Evolutionary conservation across 2,797 vertebrate species (phyloP).

Genomic region (Manis crassicaudata): DNA sequence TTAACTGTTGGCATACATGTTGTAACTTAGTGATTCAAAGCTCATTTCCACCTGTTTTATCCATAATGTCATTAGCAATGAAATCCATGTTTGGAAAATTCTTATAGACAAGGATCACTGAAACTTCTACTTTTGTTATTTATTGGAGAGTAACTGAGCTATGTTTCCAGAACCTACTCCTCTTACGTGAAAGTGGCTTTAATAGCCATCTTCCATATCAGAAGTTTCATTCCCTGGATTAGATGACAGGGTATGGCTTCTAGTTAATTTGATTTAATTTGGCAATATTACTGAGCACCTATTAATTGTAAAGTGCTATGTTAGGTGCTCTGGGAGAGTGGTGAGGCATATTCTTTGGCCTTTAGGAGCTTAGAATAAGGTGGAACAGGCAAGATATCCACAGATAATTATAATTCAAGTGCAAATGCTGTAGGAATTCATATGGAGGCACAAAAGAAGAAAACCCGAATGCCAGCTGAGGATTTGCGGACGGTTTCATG

Average conservation of each 20-base stretch:
- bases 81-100: constrained; percentile 74
- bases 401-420: not conserved
- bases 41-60: constrained; percentile 78
- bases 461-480: not conserved
- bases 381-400: not conserved
- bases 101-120: constrained; percentile 57
- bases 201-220: constrained; percentile 11
- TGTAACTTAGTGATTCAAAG: constrained; percentile 81
- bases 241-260: constrained; percentile 41
- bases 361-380: not conserved
- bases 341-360: not conserved
- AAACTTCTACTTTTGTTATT: constrained; percentile 3
- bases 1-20: constrained; percentile 76
- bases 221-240: constrained; percentile 41
- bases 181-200: not conserved
- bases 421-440: not conserved
- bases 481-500: not conserved
- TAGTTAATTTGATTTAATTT: constrained; percentile 64
- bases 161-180: constrained; percentile 37
- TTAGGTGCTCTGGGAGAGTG: not conserved
- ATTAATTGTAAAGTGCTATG: constrained; percentile 37
- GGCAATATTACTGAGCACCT: constrained; percentile 32
- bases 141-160: constrained; percentile 38
- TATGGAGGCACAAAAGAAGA: not conserved
- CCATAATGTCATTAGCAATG: constrained; percentile 65